Percentiles rank a stretch among this genome's conserved stretches.
These are phyloP conservation scores for Troides aeacus DNA, from an alignment of 2,888 invertebrate species.

Conservation along the genomic window DNA sequence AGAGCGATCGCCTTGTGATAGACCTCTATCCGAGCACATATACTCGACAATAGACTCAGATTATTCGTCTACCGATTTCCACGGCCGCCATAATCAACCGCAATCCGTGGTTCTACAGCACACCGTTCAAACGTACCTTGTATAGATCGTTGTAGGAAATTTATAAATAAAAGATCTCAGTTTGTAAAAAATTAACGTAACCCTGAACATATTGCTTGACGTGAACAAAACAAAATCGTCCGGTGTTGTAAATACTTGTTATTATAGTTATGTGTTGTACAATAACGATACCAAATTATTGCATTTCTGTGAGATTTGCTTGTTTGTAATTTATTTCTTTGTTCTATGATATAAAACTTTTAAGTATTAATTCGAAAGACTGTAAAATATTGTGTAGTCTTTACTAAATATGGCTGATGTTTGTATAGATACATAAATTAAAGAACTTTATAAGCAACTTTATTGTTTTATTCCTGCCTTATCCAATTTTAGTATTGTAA, in stretches of 20 bases:
- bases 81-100: conserved; percentile 65
- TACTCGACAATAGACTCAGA: conserved; percentile 95
- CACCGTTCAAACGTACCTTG: conserved; percentile 77
- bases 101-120: conserved; percentile 74
- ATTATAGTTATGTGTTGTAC: conserved; percentile 68
- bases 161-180: conserved; percentile 59
- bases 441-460: conserved; percentile 71
- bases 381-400: conserved; percentile 78
- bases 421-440: conserved; percentile 76
- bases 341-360: conserved; percentile 62
- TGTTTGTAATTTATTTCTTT: conserved; percentile 68
- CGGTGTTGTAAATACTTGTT: conserved; percentile 64
- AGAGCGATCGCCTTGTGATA: conserved; percentile 82
- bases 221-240: conserved; percentile 57
- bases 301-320: conserved; percentile 73
- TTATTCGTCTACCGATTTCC: conserved; percentile 84
- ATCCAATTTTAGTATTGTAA: conserved; percentile 22
- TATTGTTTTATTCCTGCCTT: conserved; percentile 36
- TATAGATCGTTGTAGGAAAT: conserved; percentile 51
- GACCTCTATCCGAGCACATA: conserved; percentile 92
- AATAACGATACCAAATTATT: conserved; percentile 78
- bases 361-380: conserved; percentile 79
- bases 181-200: conserved; percentile 56
- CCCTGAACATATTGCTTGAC: conserved; percentile 60
- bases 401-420: conserved; percentile 71